Evolutionary conservation across 2,888 invertebrate species (phyloP).

Genomic region (Melanostoma scalare): DNA sequence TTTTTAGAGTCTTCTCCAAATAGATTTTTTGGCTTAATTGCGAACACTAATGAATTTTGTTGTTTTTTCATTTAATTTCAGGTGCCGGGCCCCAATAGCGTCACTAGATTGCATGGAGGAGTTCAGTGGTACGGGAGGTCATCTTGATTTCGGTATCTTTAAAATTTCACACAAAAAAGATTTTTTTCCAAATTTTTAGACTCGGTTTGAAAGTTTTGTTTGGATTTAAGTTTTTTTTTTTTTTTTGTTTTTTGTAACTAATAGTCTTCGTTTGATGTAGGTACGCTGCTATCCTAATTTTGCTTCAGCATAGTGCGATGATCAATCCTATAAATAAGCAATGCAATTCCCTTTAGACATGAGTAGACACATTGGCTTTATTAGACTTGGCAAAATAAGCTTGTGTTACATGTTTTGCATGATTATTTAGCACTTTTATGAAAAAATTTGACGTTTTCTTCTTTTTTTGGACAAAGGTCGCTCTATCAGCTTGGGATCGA

Average conservation of each 20-base stretch:
- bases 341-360: too few species aligned
- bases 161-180: constrained; percentile 73
- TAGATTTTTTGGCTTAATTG: constrained; percentile 27
- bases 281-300: too few species aligned
- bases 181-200: constrained; percentile 77
- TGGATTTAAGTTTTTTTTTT: constrained; percentile 25
- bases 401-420: background rate
- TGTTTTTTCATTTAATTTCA: constrained; percentile 79
- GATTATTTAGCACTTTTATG: background rate
- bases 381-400: background rate
- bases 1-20: background rate
- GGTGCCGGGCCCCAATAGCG: constrained; percentile 96
- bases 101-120: constrained; percentile 97
- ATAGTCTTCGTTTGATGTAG: too few species aligned
- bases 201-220: background rate
- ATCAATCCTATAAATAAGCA: too few species aligned
- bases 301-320: too few species aligned
- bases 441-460: constrained; percentile 16
- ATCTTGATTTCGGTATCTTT: constrained; percentile 83
- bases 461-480: constrained; percentile 77
- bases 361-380: too few species aligned
- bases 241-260: constrained; percentile 13
- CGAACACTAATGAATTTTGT: background rate
- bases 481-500: constrained; percentile 82
- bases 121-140: constrained; percentile 88